phyloP scores from a whole-genome alignment of 2,797 vertebrate genomes.

The Enteromius viviparus region DNA sequence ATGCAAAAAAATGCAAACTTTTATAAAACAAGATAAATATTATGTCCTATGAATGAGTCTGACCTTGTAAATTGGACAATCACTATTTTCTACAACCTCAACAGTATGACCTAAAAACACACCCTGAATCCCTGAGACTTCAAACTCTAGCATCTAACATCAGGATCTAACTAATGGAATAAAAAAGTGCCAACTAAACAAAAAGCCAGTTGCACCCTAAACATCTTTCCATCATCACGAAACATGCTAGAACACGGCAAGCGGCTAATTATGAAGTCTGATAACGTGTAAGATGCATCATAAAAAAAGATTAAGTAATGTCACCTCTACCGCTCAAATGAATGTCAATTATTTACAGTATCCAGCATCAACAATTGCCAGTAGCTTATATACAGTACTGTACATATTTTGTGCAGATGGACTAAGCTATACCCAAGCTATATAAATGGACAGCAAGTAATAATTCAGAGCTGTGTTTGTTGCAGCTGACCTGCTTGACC shows the following conservation, averaged over 20 bases:
- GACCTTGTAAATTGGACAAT: neutral
- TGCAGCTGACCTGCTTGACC: neutral
- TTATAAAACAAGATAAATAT: neutral
- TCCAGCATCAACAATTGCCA: neutral
- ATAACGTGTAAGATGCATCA: neutral
- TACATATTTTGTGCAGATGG: neutral
- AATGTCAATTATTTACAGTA: neutral
- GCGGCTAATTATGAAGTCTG: neutral
- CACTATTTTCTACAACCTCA: neutral
- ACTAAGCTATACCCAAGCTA: neutral
- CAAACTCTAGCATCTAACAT: neutral
- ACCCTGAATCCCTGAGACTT: neutral
- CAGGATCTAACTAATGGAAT: neutral
- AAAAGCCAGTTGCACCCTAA: slow-evolving; percentile 20
- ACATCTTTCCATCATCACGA: slow-evolving; percentile 3
- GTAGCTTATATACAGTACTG: no score
- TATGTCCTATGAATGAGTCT: neutral
- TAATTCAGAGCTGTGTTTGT: neutral
- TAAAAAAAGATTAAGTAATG: neutral
- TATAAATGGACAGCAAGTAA: neutral
- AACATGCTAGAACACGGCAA: neutral
- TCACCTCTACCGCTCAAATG: neutral
- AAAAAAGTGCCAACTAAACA: slow-evolving; percentile 15
- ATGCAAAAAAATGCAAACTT: no score
- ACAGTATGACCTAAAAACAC: neutral